Conservation (phyloP, 2,888 invertebrate genomes). For the Ornithoptera priamus region DNA sequence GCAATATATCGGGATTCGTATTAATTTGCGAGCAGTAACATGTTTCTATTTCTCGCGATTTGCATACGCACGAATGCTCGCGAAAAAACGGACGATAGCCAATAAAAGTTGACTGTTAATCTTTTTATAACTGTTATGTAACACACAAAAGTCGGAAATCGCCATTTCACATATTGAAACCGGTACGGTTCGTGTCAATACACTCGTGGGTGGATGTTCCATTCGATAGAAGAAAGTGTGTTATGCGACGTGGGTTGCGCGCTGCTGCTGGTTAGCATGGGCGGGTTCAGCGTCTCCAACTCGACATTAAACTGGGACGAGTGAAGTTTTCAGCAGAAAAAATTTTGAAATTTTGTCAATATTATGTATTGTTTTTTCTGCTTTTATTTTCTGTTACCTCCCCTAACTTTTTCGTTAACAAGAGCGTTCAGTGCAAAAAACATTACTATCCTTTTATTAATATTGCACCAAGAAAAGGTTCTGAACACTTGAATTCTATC, state of each 20-base stretch:
- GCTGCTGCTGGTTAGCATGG: conserved; percentile 25
- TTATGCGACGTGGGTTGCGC: conserved; percentile 41
- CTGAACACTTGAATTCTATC: too few species aligned
- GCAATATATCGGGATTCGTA: conserved; percentile 3
- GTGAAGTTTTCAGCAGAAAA: neutral
- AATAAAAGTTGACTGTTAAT: conserved; percentile 39
- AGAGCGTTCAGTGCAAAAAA: too few species aligned
- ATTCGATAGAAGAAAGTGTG: conserved; percentile 73
- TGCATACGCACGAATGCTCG: conserved; percentile 24
- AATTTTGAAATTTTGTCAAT: too few species aligned
- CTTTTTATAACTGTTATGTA: conserved; percentile 55
- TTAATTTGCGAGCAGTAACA: conserved; percentile 9
- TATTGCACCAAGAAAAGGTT: too few species aligned
- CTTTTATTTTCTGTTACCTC: too few species aligned
- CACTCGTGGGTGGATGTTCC: conserved; percentile 62
- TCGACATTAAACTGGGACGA: neutral
- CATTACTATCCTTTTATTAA: too few species aligned
- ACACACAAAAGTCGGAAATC: conserved; percentile 59
- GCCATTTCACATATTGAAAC: conserved; percentile 67
- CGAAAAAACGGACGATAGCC: conserved; percentile 18
- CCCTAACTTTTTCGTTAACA: too few species aligned
- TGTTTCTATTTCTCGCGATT: conserved; percentile 21
- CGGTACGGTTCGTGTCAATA: conserved; percentile 68
- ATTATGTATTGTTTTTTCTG: too few species aligned
- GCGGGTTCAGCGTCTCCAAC: neutral